Evolutionary conservation across 2,888 invertebrate species (phyloP).

Genomic region (Lasioglossum villosulum): DNA sequence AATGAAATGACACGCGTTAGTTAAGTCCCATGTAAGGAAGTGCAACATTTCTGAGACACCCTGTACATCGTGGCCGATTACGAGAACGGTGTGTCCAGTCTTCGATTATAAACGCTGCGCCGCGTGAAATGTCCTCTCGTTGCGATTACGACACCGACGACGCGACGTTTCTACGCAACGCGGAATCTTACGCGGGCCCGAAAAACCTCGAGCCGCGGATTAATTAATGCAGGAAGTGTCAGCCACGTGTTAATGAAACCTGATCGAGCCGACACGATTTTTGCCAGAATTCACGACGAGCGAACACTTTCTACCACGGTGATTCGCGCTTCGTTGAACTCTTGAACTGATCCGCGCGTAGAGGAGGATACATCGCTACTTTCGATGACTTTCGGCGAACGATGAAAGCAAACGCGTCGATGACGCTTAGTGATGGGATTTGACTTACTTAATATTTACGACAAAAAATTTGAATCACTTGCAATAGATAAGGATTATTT

Average conservation of each 20-base stretch:
- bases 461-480: no score
- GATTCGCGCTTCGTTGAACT: background rate
- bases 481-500: no score
- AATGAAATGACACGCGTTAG: no score
- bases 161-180: background rate
- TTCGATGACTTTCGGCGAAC: background rate
- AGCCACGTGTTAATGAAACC: slow-evolving; percentile 38
- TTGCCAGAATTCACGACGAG: slow-evolving; percentile 19
- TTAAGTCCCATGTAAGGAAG: no score
- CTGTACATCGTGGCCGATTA: slow-evolving; percentile 1
- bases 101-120: background rate
- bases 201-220: slow-evolving; percentile 15
- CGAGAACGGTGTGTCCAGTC: background rate
- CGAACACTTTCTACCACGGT: slow-evolving; percentile 16
- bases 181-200: slow-evolving; percentile 17
- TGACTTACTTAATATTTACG: no score
- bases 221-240: slow-evolving; percentile 44
- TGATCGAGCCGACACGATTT: slow-evolving; percentile 7
- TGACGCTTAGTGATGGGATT: background rate
- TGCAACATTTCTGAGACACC: no score
- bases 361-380: background rate
- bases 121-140: slow-evolving; percentile 1
- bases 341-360: background rate
- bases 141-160: slow-evolving; percentile 10
- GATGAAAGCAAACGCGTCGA: background rate